Evolutionary conservation across 1,140 invertebrate species (phyloP).

Genomic region (Melanaphis sacchari): DNA sequence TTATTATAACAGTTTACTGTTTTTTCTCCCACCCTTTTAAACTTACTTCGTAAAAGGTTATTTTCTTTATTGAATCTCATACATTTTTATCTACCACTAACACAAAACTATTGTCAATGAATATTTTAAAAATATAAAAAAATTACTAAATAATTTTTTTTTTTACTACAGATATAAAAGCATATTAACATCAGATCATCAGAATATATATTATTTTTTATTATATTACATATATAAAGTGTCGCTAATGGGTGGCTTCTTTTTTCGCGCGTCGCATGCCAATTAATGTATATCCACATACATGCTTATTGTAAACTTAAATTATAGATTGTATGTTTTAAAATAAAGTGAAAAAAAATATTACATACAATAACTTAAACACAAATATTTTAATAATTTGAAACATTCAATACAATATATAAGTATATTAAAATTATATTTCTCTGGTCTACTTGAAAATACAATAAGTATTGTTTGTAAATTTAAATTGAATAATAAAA

Average conservation of each 20-base stretch:
- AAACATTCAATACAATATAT: no score
- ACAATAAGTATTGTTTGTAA: neutral
- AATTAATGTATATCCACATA: no score
- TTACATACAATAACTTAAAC: no score
- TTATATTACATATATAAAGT: no score
- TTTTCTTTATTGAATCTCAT: constrained; percentile 43
- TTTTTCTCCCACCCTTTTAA: neutral
- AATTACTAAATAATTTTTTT: neutral
- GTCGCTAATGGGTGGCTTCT: no score
- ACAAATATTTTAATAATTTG: no score
- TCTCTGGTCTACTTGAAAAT: neutral
- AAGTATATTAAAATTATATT: no score
- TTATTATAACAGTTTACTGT: constrained; percentile 1
- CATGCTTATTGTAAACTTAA: no score
- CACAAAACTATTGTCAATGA: constrained; percentile 6
- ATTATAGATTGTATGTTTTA: no score
- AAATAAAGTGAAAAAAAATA: no score
- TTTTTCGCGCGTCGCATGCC: no score
- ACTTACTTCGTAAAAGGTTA: neutral
- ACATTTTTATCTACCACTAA: neutral
- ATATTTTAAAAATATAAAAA: neutral
- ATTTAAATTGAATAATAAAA: neutral
- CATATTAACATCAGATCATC: neutral
- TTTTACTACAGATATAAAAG: neutral
- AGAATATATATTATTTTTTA: neutral